Conservation (phyloP, 2,888 invertebrate species). For the Platycheirus albimanus region DNA sequence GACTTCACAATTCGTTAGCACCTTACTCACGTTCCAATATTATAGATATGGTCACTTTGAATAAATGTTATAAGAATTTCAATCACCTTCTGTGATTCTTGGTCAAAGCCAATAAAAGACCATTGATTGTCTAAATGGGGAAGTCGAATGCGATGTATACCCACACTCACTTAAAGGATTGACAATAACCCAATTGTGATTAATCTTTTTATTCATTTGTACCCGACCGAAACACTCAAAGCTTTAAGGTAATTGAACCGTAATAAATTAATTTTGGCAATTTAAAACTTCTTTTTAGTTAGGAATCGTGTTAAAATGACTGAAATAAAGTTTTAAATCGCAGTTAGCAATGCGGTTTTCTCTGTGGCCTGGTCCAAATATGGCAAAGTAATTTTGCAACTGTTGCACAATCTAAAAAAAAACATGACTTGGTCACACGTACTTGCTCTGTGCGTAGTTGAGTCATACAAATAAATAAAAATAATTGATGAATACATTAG, state of each 20-base stretch:
- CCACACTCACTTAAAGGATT: too few relatives aligned
- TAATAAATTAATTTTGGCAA: background rate
- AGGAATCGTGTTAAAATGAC: too few relatives aligned
- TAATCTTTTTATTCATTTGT: background rate
- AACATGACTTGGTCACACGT: too few relatives aligned
- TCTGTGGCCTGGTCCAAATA: too few relatives aligned
- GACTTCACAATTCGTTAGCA: conserved; percentile 58
- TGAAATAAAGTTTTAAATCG: too few relatives aligned
- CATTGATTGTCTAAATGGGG: conserved; percentile 32
- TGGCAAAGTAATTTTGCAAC: too few relatives aligned
- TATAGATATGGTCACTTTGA: conserved; percentile 42
- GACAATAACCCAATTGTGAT: conserved; percentile 15
- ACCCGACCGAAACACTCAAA: background rate
- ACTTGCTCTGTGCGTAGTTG: too few relatives aligned
- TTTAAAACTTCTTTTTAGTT: too few relatives aligned
- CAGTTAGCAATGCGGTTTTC: too few relatives aligned
- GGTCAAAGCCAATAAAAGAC: conserved; percentile 40
- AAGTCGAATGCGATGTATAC: background rate
- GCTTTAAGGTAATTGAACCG: conserved; percentile 2
- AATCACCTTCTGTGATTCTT: conserved; percentile 42
- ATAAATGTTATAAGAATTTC: conserved; percentile 57
- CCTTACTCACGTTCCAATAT: conserved; percentile 68
- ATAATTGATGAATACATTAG: too few relatives aligned
- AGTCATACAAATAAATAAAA: too few relatives aligned
- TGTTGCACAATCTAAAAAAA: too few relatives aligned